phyloP scores from a whole-genome alignment of 2,888 invertebrate genomes.

The Drosophila birchii region DNA sequence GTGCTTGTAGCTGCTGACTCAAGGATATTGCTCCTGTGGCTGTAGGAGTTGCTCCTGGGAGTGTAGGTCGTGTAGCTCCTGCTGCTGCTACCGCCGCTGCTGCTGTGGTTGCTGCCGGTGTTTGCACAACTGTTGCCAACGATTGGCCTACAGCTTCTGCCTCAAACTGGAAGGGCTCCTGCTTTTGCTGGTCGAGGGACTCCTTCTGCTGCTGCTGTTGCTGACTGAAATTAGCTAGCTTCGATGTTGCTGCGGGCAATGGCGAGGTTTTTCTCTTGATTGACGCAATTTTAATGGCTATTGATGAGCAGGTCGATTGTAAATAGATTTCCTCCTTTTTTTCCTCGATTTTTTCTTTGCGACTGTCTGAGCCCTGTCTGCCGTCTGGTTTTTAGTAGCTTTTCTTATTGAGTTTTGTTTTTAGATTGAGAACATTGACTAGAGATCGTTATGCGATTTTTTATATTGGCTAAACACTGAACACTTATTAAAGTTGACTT shows the following conservation, averaged over 20 bases:
- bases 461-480: slow-evolving; percentile 58
- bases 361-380: slow-evolving; percentile 37
- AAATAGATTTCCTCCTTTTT: slow-evolving; percentile 42
- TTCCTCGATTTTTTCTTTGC: slow-evolving; percentile 9
- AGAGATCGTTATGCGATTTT: slow-evolving; percentile 35
- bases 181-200: slow-evolving; percentile 28
- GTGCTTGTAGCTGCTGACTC: slow-evolving; percentile 56
- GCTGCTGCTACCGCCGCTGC: slow-evolving; percentile 8
- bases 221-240: slow-evolving; percentile 66
- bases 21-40: slow-evolving; percentile 54
- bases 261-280: slow-evolving; percentile 83
- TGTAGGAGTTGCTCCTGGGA: slow-evolving; percentile 31
- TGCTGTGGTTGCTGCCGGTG: slow-evolving; percentile 27
- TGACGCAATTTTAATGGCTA: slow-evolving; percentile 83
- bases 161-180: slow-evolving; percentile 29
- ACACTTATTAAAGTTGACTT: slow-evolving; percentile 51
- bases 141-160: slow-evolving; percentile 53
- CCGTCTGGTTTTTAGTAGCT: slow-evolving; percentile 12
- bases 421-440: slow-evolving; percentile 50
- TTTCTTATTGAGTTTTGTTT: slow-evolving; percentile 29
- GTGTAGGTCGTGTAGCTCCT: slow-evolving; percentile 40
- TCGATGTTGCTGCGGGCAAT: slow-evolving; percentile 68
- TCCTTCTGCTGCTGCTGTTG: slow-evolving; percentile 45
- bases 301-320: slow-evolving; percentile 61
- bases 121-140: slow-evolving; percentile 65